phyloP scores from a whole-genome alignment of 2,888 invertebrate genomes.

The Siphonodentalium dalli region DNA sequence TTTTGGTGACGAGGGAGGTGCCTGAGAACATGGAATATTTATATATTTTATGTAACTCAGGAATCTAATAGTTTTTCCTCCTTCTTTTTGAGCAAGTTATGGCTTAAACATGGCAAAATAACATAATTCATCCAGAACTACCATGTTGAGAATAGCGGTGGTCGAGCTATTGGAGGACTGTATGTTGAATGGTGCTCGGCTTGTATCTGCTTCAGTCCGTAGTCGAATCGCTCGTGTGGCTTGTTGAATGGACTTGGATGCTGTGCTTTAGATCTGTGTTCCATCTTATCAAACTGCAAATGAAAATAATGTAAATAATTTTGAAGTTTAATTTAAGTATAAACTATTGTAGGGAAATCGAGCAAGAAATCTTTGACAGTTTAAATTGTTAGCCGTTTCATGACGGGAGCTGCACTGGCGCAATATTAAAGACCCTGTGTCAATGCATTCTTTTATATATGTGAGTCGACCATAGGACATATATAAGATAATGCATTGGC shows the following conservation, averaged over 20 bases:
- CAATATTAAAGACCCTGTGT: too few species aligned
- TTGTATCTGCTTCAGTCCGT: constrained; percentile 55
- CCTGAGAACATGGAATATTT: too few species aligned
- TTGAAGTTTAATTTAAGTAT: not conserved
- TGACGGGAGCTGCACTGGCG: too few species aligned
- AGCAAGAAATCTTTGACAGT: not conserved
- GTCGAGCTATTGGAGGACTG: constrained; percentile 61
- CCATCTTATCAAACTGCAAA: constrained; percentile 8
- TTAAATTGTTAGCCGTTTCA: too few species aligned
- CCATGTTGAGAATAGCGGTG: constrained; percentile 57
- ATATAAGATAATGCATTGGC: too few species aligned
- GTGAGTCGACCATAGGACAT: too few species aligned
- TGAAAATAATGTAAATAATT: not conserved
- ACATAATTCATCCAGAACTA: too few species aligned
- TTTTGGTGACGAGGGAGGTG: too few species aligned
- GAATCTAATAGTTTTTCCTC: too few species aligned
- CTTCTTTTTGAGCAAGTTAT: not conserved
- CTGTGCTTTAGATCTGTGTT: constrained; percentile 34
- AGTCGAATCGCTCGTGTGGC: constrained; percentile 49
- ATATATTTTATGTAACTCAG: too few species aligned
- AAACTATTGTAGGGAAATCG: not conserved
- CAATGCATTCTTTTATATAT: too few species aligned
- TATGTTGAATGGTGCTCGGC: constrained; percentile 58
- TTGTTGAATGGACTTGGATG: constrained; percentile 60
- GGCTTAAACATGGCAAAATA: too few species aligned